A percentile compares a stretch with the other conserved stretches of the same genome.
These are phyloP conservation scores for Acutogordius australiensis DNA, from an alignment of 2,888 invertebrate genomes.

Conservation along the genomic window DNA sequence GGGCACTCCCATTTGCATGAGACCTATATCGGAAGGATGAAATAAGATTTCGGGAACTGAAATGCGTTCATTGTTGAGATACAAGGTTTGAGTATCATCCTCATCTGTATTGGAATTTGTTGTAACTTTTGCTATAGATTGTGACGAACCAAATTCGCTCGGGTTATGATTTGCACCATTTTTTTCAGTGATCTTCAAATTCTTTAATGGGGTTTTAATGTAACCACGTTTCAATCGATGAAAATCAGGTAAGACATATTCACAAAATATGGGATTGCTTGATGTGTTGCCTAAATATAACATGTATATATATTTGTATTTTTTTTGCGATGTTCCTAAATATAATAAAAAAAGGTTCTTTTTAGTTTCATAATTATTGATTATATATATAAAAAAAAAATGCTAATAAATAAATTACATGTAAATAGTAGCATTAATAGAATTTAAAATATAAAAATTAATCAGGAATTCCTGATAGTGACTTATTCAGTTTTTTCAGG, in stretches of 20 bases:
- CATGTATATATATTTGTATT: no score
- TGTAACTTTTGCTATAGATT: not conserved
- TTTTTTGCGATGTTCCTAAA: no score
- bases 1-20: constrained; percentile 58
- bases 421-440: no score
- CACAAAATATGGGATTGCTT: not conserved
- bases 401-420: no score
- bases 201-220: constrained; percentile 25
- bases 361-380: no score
- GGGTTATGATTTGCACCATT: not conserved
- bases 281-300: not conserved
- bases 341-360: no score
- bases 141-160: no score
- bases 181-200: not conserved
- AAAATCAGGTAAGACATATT: constrained; percentile 76
- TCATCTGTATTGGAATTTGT: not conserved
- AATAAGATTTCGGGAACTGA: constrained; percentile 72
- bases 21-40: constrained; percentile 68
- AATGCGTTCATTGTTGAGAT: constrained; percentile 70
- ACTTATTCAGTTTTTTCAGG: no score
- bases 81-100: constrained; percentile 36
- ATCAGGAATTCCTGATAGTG: no score
- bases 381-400: no score
- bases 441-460: no score
- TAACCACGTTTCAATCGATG: constrained; percentile 55